Percentiles rank a stretch among this genome's conserved stretches.
Conservation (phyloP, 2,888 invertebrate species). For the Sepioteuthis lessoniana region DNA sequence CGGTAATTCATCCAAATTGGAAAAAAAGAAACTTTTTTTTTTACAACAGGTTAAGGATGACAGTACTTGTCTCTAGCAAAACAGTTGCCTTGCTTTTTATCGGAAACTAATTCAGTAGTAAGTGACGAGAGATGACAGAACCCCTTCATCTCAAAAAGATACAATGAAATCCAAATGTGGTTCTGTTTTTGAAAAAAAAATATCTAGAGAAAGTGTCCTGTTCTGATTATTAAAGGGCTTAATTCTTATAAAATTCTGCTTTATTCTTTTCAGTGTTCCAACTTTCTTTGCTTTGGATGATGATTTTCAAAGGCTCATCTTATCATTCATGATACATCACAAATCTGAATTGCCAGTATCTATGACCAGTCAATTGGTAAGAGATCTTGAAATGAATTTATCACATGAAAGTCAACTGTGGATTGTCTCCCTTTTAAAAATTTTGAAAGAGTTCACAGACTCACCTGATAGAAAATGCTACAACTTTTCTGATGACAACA, state of each 20-base stretch:
- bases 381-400: not conserved
- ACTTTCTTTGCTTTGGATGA: not conserved
- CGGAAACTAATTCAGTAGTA: too few relatives aligned
- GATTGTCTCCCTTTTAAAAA: not conserved
- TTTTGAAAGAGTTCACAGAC: not conserved
- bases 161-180: too few relatives aligned
- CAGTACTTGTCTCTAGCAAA: too few relatives aligned
- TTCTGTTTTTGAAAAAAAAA: too few relatives aligned
- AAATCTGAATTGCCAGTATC: not conserved
- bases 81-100: too few relatives aligned
- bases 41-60: too few relatives aligned
- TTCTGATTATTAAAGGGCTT: too few relatives aligned
- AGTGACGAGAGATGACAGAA: too few relatives aligned
- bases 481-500: not conserved
- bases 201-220: too few relatives aligned
- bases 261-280: not conserved
- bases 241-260: not conserved
- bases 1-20: too few relatives aligned
- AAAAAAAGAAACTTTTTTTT: too few relatives aligned
- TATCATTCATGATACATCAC: slow-evolving; percentile 39
- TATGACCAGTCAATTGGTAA: not conserved
- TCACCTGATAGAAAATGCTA: not conserved
- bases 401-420: not conserved
- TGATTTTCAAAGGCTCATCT: not conserved
- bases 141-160: too few relatives aligned